Percentiles rank a stretch among this genome's conserved stretches.
Conservation (phyloP, 2,113 vertebrate genomes). For the Diadophis punctatus region DNA sequence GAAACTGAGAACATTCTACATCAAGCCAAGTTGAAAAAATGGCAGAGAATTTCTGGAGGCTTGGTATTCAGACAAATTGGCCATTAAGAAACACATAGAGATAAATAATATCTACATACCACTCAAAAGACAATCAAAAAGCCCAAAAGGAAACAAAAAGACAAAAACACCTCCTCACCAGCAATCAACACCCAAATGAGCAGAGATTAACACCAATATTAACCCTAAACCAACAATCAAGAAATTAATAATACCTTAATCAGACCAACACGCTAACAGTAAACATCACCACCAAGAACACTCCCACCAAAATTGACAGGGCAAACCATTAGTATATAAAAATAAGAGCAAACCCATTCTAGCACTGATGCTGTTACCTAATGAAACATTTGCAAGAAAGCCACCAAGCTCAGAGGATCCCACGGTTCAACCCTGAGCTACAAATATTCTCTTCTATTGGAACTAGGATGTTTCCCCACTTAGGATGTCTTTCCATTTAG, state of each 20-base stretch:
- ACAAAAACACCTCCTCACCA: not conserved
- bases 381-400: too few species aligned
- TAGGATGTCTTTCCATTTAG: too few species aligned
- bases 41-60: not conserved
- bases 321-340: too few species aligned
- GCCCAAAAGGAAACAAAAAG: not conserved
- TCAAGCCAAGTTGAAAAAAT: not conserved
- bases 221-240: too few species aligned
- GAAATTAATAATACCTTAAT: not conserved
- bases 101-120: not conserved
- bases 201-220: too few species aligned
- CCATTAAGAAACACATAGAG: not conserved
- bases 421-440: too few species aligned
- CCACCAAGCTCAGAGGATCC: too few species aligned
- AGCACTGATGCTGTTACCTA: too few species aligned
- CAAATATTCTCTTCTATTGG: too few species aligned
- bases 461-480: too few species aligned
- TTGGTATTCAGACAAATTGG: not conserved
- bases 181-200: not conserved
- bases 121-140: not conserved
- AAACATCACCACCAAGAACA: not conserved
- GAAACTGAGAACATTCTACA: not conserved
- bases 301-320: too few species aligned
- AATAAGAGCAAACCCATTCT: too few species aligned
- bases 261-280: not conserved